Percentiles rank a stretch among this genome's conserved stretches.
phyloP scores from a whole-genome alignment of 92 coral and sea anemone genomes.

The Actinostola sp. region DNA sequence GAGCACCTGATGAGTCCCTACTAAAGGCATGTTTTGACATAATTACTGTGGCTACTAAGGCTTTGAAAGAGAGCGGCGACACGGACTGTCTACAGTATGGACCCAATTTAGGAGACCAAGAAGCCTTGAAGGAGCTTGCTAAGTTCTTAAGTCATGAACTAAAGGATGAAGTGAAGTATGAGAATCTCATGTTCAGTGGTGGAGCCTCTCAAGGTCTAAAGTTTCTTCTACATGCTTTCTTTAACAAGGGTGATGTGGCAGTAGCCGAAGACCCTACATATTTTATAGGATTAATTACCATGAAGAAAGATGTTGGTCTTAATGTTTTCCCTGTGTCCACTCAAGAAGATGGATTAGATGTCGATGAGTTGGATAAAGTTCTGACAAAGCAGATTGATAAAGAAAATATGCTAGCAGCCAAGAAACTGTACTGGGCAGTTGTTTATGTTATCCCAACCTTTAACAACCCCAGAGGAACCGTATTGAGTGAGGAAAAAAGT shows the following conservation, averaged over 20 bases:
- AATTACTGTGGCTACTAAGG: slow-evolving; percentile 51
- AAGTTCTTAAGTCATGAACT: slow-evolving; percentile 73
- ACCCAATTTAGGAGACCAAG: slow-evolving; percentile 63
- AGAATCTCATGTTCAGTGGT: slow-evolving; percentile 71
- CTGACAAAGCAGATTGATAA: slow-evolving; percentile 56
- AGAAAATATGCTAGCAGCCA: slow-evolving; percentile 40
- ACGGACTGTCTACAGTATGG: slow-evolving; percentile 81
- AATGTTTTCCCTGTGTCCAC: slow-evolving; percentile 73
- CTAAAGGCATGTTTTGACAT: slow-evolving; percentile 60
- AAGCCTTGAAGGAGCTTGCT: slow-evolving; percentile 65
- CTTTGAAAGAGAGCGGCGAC: slow-evolving; percentile 47
- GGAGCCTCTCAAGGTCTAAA: slow-evolving; percentile 87
- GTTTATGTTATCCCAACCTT: slow-evolving; percentile 87
- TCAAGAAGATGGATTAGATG: slow-evolving; percentile 74
- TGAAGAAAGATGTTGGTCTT: slow-evolving; percentile 62
- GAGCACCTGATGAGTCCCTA: slow-evolving; percentile 66
- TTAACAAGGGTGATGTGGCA: slow-evolving; percentile 71
- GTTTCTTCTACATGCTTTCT: slow-evolving; percentile 38
- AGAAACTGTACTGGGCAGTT: slow-evolving; percentile 71
- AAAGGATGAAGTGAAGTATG: slow-evolving; percentile 52
- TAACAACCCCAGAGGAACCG: slow-evolving; percentile 81
- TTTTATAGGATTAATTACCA: slow-evolving; percentile 58
- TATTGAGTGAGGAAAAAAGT: slow-evolving; percentile 68
- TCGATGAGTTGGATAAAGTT: slow-evolving; percentile 76
- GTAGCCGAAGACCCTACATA: slow-evolving; percentile 95